A percentile compares a stretch with the other conserved stretches of the same genome.
Conservation (phyloP, 2,888 invertebrate genomes). For the Heliconius ismenius region DNA sequence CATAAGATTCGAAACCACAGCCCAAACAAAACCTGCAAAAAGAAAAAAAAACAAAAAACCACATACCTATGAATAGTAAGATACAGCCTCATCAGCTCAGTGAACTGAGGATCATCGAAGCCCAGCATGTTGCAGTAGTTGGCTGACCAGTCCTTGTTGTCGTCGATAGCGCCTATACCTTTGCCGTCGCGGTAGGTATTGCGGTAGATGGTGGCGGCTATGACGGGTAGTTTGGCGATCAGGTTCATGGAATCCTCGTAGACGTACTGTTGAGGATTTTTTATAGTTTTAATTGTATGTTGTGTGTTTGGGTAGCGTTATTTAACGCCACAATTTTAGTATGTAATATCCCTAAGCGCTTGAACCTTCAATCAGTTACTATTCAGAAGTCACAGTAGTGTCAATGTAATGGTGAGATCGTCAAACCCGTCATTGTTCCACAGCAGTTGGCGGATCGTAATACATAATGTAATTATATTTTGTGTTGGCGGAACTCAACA, state of each 20-base stretch:
- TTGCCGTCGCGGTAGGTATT: slow-evolving; percentile 93
- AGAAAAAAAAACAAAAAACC: neutral
- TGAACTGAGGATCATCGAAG: slow-evolving; percentile 90
- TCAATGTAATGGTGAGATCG: too few relatives aligned
- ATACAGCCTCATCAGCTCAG: slow-evolving; percentile 95
- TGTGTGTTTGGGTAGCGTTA: neutral
- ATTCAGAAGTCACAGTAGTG: too few relatives aligned
- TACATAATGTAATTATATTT: too few relatives aligned
- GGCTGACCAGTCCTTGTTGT: slow-evolving; percentile 94
- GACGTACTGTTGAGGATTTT: slow-evolving; percentile 75
- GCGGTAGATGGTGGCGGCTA: slow-evolving; percentile 96
- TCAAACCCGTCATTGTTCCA: too few relatives aligned
- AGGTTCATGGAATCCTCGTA: slow-evolving; percentile 97
- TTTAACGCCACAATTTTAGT: neutral
- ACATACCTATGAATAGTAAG: slow-evolving; percentile 88
- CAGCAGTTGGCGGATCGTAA: too few relatives aligned
- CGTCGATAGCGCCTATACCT: slow-evolving; percentile 93
- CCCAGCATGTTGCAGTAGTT: slow-evolving; percentile 97
- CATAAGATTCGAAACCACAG: neutral
- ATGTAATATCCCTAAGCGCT: neutral
- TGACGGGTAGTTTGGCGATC: slow-evolving; percentile 95
- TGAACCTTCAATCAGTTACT: too few relatives aligned
- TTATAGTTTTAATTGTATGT: neutral
- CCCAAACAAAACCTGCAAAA: neutral
- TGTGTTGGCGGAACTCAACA: too few relatives aligned